Base-by-base conservation (phyloP, 2,113 vertebrate genomes). In the Ancistrus triradiatus region DNA sequence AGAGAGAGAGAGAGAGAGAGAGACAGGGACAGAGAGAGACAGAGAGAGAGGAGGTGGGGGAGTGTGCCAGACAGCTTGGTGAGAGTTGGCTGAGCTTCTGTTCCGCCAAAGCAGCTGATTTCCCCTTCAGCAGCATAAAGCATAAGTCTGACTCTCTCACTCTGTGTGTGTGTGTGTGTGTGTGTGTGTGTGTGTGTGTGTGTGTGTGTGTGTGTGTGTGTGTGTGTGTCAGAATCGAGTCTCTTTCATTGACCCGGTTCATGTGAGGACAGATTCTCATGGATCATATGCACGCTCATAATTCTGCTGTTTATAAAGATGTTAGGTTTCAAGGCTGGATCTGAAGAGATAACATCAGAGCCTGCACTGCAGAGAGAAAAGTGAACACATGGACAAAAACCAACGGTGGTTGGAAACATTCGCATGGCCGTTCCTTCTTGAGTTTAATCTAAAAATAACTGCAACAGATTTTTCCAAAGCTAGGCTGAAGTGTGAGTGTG, bases 381-480 rank as follows among this genome's bases (percentile, higher is more conserved):
- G 66, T 70, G 72, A 85, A 80, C 72, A 57, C 59, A 50, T 47
- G 77, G 75, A 80, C 84, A 83, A 85, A 80, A 74, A 59, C 63
- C 68, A 72, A 69, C 75, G 72, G 72, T 77, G 76, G 72, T 77
- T 85, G 81, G 83, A 86, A 86, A 83, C 77, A 85, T 79, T 82
- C 78, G 79, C 43, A 79, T 47, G 68, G 66, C 67, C 64, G 46
- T 74, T 82, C 75, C 74, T 80, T 67, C 74, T 63, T 72, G 71
- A 74, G 73, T 77, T 82, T 70, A 72, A 75, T 82, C 79, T 77
- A 75, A 79, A 85, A 84, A 83, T 78, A 84, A 84, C 77, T 76
- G 68, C 80, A 83, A 78, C 77, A 77, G 73, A 76, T 78, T 84
- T 86, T 42, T 84, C 83, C 81, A 84, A 83, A 82, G 80, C 83